Evolutionary conservation across 2,797 vertebrate species (phyloP), one percentile per base, ranked within the genome.

Genomic region (Microctenopoma steveboyesi): DNA sequence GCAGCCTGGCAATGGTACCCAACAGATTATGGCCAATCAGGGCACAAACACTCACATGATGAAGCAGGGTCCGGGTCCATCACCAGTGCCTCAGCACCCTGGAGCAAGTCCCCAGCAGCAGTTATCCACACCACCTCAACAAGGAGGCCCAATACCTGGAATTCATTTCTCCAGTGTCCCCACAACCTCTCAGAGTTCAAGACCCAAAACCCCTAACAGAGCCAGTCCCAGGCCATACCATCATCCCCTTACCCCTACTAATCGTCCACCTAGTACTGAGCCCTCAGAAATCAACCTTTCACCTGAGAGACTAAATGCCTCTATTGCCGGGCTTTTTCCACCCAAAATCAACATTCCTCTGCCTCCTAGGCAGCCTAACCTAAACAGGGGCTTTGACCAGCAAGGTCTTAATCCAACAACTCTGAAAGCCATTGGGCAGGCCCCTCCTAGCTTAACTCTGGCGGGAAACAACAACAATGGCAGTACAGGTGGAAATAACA

Each of bases 331-430:
- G 49, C 94, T 99, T 13, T 99, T 99, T 68, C 98, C 98, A 81
- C 98, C 98, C 46, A 98, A 98, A 82, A 99, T 99, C 79, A 99
- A 99, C 95, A 99, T 99, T 93, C 97, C 97, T 84, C 92, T 98
- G 79, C 98, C 97, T 85, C 98, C 97, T 7, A 94, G 97, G 83
- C 95, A 95, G 81, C 95, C 96, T 68, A 97, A 94, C 86, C 90
- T 97, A 81, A 98, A 94, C 60, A 94, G 97, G 85, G 97, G 97
- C 40, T 99, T 99, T 93, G 98, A 99, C 91, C 98, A 99, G 79
- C 98, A 99, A 86, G 98, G 98, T 85, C 94, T 99, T 76, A 99
- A 99, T 85, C 98, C 98, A 83, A 99, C 98, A 76, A 99, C 98
- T 78, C 88, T 99, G 63, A 99, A 99, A 93, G 98, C 97, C 68